A percentile compares a stretch with the other conserved stretches of the same genome.
Evolutionary conservation across 2,888 invertebrate genomes (phyloP).

Genomic region (Nomada flava): DNA sequence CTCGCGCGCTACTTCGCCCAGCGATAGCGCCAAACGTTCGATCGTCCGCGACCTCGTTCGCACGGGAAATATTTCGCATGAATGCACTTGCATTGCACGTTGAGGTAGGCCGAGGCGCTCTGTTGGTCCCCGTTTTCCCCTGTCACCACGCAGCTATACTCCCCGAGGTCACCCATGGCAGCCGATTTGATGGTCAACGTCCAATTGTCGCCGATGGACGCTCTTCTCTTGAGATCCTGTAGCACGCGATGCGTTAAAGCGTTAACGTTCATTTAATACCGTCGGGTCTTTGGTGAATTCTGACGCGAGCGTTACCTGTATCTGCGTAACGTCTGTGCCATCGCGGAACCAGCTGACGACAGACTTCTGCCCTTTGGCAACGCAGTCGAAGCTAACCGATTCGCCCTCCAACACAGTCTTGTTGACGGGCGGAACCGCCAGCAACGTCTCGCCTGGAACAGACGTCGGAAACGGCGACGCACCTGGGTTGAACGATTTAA

Average conservation of each 20-base stretch:
- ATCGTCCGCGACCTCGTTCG: neutral
- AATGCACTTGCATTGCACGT: constrained; percentile 93
- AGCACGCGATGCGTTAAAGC: neutral
- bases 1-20: constrained; percentile 19
- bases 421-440: constrained; percentile 95
- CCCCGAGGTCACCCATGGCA: constrained; percentile 93
- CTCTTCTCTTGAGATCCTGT: constrained; percentile 87
- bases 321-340: constrained; percentile 83
- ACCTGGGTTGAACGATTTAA: constrained; percentile 84
- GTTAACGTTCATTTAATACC: too few relatives aligned
- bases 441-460: constrained; percentile 92
- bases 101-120: constrained; percentile 93
- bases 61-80: neutral
- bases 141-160: constrained; percentile 94
- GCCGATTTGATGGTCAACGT: constrained; percentile 92
- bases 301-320: constrained; percentile 76
- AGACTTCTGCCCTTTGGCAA: constrained; percentile 89
- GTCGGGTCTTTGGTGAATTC: too few relatives aligned
- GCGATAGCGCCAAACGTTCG: neutral
- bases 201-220: constrained; percentile 89
- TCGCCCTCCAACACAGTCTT: constrained; percentile 94
- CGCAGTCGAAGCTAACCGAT: constrained; percentile 92
- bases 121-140: constrained; percentile 91
- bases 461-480: constrained; percentile 80
- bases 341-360: constrained; percentile 86